A percentile compares a stretch with the other conserved stretches of the same genome.
These are phyloP conservation scores for Luscinia luscinia DNA, from an alignment of 2,797 vertebrate genomes.

Conservation along the genomic window DNA sequence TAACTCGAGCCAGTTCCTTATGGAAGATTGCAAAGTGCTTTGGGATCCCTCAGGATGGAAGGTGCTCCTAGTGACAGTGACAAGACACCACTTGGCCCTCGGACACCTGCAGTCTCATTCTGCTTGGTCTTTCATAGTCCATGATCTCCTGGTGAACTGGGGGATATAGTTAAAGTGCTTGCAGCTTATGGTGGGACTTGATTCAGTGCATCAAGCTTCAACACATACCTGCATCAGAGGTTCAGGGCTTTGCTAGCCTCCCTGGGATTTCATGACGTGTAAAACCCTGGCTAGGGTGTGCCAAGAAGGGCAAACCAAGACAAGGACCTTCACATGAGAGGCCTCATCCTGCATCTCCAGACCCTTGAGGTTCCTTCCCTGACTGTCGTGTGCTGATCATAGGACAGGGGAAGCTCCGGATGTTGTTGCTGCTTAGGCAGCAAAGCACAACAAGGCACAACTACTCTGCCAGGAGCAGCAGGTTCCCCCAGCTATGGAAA, in stretches of 20 bases:
- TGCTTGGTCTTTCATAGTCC: background rate
- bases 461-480: slow-evolving; percentile 4
- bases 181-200: background rate
- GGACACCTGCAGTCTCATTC: background rate
- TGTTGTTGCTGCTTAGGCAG: background rate
- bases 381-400: background rate
- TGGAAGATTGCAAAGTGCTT: slow-evolving; percentile 67
- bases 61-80: background rate
- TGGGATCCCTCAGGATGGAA: slow-evolving; percentile 60
- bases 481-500: background rate
- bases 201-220: background rate
- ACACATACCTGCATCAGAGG: background rate
- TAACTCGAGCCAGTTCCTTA: slow-evolving; percentile 20
- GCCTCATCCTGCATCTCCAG: background rate
- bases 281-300: background rate
- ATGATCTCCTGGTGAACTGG: background rate
- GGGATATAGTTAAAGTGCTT: background rate
- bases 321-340: background rate
- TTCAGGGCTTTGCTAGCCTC: background rate
- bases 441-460: slow-evolving; percentile 18
- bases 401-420: background rate
- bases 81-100: slow-evolving; percentile 1
- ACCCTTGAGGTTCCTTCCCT: background rate
- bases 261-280: background rate
- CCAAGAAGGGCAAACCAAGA: background rate